These are phyloP conservation scores for Coleophora flavipennella DNA, from an alignment of 2,888 invertebrate species.

Conservation along the genomic window DNA sequence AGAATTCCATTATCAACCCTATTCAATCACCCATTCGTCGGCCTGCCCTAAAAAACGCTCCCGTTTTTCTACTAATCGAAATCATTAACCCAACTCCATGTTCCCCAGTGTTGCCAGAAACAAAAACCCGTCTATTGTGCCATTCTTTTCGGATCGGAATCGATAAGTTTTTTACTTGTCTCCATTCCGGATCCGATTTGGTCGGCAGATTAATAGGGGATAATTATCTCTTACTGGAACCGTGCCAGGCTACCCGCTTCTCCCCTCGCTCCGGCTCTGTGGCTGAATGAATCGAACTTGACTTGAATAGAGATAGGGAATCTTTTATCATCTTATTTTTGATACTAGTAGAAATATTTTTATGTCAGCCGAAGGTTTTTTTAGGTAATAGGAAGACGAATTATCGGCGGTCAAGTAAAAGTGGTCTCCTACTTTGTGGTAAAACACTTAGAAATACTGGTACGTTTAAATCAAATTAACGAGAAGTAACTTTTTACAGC, in stretches of 20 bases:
- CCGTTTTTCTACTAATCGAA: constrained; percentile 1
- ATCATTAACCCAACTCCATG: constrained; percentile 3
- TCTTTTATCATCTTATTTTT: not conserved
- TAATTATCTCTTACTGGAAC: constrained; percentile 45
- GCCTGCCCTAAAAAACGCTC: not conserved
- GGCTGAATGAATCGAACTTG: not conserved
- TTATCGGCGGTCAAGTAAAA: too few species aligned
- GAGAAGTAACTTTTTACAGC: too few species aligned
- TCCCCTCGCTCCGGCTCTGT: not conserved
- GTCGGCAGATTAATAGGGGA: constrained; percentile 48
- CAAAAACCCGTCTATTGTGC: constrained; percentile 5
- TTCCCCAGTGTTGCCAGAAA: not conserved
- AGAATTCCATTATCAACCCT: too few species aligned
- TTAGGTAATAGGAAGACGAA: too few species aligned
- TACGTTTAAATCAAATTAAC: too few species aligned
- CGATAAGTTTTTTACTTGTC: constrained; percentile 30
- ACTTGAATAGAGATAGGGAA: not conserved
- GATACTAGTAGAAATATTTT: too few species aligned
- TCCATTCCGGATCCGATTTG: constrained; percentile 35
- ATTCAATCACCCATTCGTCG: not conserved
- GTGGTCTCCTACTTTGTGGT: too few species aligned
- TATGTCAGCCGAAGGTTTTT: too few species aligned
- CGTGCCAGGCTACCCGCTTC: constrained; percentile 23
- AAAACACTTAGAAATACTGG: too few species aligned
- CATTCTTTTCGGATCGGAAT: constrained; percentile 11